Conservation (phyloP, 2,797 vertebrate genomes). For the Eutrigla gurnardus region DNA sequence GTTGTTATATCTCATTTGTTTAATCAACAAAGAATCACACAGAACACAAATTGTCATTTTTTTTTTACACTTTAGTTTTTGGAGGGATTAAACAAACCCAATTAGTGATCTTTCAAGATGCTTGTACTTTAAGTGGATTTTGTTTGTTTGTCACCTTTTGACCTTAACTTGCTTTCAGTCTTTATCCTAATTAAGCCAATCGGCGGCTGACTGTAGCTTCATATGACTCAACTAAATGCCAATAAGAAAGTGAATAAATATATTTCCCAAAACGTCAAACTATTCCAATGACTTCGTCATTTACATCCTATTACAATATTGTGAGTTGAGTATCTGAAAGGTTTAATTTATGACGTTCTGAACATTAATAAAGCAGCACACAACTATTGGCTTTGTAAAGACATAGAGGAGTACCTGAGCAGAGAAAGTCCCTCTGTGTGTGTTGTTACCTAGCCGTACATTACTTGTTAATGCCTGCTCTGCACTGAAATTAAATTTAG, state of each 20-base stretch:
- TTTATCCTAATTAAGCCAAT: background rate
- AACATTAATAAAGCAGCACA: too few relatives aligned
- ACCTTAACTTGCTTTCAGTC: background rate
- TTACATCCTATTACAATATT: too few relatives aligned
- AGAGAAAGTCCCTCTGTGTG: too few relatives aligned
- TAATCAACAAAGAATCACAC: background rate
- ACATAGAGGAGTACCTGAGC: too few relatives aligned
- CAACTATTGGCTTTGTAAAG: too few relatives aligned
- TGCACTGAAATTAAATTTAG: too few relatives aligned
- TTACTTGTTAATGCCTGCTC: too few relatives aligned
- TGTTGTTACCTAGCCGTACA: too few relatives aligned
- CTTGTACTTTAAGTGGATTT: background rate
- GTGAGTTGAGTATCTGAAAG: too few relatives aligned
- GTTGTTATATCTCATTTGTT: background rate
- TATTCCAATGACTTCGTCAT: background rate
- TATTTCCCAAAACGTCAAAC: background rate
- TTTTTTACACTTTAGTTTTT: background rate
- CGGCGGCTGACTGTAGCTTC: background rate
- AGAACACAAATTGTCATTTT: background rate
- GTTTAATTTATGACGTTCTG: too few relatives aligned
- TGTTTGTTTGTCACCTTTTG: background rate
- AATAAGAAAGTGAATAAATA: background rate
- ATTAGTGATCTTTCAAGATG: background rate
- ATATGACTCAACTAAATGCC: background rate
- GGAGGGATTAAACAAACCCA: background rate